Evolutionary conservation across 2,888 invertebrate species (phyloP), one percentile per base, ranked within the genome.

Genomic region (Spisula solida): DNA sequence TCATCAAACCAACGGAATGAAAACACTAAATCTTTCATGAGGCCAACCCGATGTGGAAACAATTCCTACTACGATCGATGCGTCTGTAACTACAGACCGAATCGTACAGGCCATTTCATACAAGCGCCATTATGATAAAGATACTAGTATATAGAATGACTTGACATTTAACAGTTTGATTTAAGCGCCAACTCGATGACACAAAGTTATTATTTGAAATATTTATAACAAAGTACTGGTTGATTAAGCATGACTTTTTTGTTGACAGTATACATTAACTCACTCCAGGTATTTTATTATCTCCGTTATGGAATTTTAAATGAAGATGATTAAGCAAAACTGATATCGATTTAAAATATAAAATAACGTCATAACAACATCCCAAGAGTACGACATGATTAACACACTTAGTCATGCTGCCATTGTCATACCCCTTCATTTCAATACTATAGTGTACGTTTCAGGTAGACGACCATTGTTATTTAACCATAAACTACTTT

Each of bases 21-120:
- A 75, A 31, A 75, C 75, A 34, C 16, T 75, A 75, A 75, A 75
- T 75, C 75, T 75, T 75, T 75, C 34, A 75, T 75, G 75, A 75
- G 75, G 6, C 34, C 25, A 75, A 34, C 31, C 31, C 34, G 16
- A 20, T 31, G 34, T 75, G 75, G 75, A 75, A 75, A 34, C 34
- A 16, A 16, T 75, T 75, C 34, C 5, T 34, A 34, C 25, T 34
- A 18, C 75, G 29, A 75, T 75, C 34, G 75, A 75, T 75, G 31
- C 16, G 75, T 34, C 75, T 34, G 4, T 75, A 75, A 8, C 34
- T 31, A 75, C 31, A 75, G 75, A 34, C 14, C 14, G 12, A 29
- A 14, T 34, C 18, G 75, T 34, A 31, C 16, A 75, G 10, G 29
- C 12, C 75, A 75, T 34, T 75, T 75, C 12, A 34, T 18, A 34